These are phyloP conservation scores for Ditylenchus dipsaci DNA, from an alignment of 1,140 invertebrate genomes.

Conservation along the genomic window DNA sequence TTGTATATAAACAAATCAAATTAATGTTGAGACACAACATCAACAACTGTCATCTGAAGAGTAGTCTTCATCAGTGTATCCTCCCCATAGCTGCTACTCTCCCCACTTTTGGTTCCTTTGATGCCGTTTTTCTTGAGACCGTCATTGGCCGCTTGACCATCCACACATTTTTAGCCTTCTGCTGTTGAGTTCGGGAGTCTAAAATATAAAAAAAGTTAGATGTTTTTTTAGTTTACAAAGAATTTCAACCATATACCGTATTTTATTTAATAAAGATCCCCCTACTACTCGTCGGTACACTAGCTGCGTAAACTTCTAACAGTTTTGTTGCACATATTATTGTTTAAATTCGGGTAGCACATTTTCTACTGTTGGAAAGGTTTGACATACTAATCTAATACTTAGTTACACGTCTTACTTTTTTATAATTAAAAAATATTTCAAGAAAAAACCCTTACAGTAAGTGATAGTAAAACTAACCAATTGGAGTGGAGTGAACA, in stretches of 20 bases:
- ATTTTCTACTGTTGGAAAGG: too few species aligned
- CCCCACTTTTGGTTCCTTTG: background rate
- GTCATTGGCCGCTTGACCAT: background rate
- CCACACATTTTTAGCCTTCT: background rate
- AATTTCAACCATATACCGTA: background rate
- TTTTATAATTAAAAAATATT: too few species aligned
- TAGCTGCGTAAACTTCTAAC: too few species aligned
- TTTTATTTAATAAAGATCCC: too few species aligned
- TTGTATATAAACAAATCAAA: too few species aligned
- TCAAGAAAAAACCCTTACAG: too few species aligned
- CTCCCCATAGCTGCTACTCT: background rate
- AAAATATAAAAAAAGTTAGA: background rate
- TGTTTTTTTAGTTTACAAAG: background rate
- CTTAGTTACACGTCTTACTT: too few species aligned
- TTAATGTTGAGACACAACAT: too few species aligned
- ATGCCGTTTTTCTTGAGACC: background rate
- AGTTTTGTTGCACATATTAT: too few species aligned
- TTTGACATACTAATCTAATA: too few species aligned
- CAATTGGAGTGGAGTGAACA: slow-evolving; percentile 42
- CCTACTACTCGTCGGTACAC: too few species aligned
- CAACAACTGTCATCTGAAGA: slow-evolving; percentile 8
- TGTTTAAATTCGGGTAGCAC: too few species aligned
- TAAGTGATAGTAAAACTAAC: slow-evolving; percentile 3
- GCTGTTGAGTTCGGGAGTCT: background rate
- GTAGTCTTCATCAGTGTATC: slow-evolving; percentile 2